Conservation (phyloP, 2,113 vertebrate species). For the Todiramphus chloris region DNA sequence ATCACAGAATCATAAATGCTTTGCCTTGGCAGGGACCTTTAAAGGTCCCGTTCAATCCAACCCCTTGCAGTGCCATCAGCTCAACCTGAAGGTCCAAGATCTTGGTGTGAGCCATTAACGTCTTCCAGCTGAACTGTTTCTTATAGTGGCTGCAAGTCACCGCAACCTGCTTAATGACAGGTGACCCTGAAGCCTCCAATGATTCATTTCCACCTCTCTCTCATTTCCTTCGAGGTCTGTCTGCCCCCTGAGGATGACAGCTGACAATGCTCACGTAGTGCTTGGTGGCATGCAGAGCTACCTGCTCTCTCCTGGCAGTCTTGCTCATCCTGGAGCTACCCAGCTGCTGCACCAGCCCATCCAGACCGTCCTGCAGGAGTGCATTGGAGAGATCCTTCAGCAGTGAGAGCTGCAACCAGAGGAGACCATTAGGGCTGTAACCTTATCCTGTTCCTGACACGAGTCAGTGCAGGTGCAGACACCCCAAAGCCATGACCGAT, state of each 20-base stretch:
- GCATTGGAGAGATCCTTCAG: slow-evolving; percentile 82
- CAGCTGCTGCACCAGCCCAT: slow-evolving; percentile 72
- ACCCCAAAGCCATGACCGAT: accelerated
- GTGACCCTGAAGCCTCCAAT: background rate
- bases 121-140: background rate
- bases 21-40: background rate
- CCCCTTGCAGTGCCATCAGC: background rate
- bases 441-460: background rate
- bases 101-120: background rate
- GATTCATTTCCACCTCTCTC: background rate
- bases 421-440: background rate
- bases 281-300: slow-evolving; percentile 60
- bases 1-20: background rate
- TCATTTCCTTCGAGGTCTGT: background rate
- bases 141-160: background rate
- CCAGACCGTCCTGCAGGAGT: slow-evolving; percentile 79
- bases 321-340: slow-evolving; percentile 42
- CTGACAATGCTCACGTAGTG: slow-evolving; percentile 55
- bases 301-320: slow-evolving; percentile 59
- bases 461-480: accelerated
- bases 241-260: background rate
- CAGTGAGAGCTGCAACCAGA: slow-evolving; percentile 77
- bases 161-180: background rate
- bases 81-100: background rate
- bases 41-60: background rate